Evolutionary conservation across 2,888 invertebrate species (phyloP), one percentile per base, ranked within the genome.

Genomic region (Camponotus fellah): DNA sequence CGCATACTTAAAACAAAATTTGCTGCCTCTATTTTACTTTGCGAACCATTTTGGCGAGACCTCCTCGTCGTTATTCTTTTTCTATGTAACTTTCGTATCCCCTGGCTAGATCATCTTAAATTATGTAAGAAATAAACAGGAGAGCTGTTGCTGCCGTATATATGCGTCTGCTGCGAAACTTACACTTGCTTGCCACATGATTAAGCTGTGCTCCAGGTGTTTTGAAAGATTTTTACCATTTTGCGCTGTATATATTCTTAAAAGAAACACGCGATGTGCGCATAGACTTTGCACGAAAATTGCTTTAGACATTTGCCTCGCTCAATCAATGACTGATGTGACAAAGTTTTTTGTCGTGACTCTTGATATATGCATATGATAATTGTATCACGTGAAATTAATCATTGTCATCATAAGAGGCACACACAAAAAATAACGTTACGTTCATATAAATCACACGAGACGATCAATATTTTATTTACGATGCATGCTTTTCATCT

Each of bases 91-190:
- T 83, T 83, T 60, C 76, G 58, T 82, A 72, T 83, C 66, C 82
- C 83, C n/a, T 53, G n/a, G 2, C 49, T 80, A 62, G 82, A 81
- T 77, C 56, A 79, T 60, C 49, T 87, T 91, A 85, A 90, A 91
- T 91, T 90, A 91, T 91, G 89, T 89, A 90, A 89, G 87, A 88
- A 90, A 90, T 89, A 89, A 91, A 91, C 89, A 90, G 82, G 66
- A 84, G 66, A 82, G 46, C 49, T 40, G 53, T 49, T 26, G 53
- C 37, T 56, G 34, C n/a, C 26, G 32, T 65, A 37, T 60, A 37
- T 75, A 46, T 64, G 65, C 80, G 69, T 82, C 74, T 76, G 82
- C 77, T 64, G 65, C 69, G 82, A 75, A 79, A 69, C 77, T 76
- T 79, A 66, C 74, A 56, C 71, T 77, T 76, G 53, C 82, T 69